A percentile compares a stretch with the other conserved stretches of the same genome.
Evolutionary conservation across 2,113 vertebrate species (phyloP).

Genomic region (Catharus fuscescens): DNA sequence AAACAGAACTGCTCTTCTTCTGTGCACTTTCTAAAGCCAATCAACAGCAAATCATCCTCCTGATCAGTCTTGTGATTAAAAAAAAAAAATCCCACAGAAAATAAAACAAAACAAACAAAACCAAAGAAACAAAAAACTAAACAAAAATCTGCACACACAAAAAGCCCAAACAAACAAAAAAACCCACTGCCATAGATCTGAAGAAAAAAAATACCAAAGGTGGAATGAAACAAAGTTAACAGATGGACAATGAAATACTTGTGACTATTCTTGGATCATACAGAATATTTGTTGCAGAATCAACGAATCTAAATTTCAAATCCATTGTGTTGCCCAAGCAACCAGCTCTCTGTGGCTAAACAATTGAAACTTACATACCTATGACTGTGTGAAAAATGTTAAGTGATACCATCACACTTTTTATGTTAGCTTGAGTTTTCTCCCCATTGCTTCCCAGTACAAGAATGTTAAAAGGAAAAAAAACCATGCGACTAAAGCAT

Average conservation of each 20-base stretch:
- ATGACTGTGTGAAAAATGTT: neutral
- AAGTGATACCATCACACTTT: neutral
- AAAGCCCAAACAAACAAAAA: neutral
- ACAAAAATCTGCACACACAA: neutral
- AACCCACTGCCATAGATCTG: neutral
- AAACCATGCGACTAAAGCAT: neutral
- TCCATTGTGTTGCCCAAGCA: neutral
- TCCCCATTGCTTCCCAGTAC: neutral
- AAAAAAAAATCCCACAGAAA: neutral
- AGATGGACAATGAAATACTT: neutral
- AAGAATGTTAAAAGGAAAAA: neutral
- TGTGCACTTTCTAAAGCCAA: neutral
- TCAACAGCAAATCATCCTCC: neutral
- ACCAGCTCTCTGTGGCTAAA: neutral
- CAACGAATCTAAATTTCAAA: slow-evolving; percentile 7
- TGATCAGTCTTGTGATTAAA: neutral
- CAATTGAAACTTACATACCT: neutral
- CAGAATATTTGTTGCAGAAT: neutral
- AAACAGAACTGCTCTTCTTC: neutral
- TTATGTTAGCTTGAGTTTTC: neutral
- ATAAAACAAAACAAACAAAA: neutral
- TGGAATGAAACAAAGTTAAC: neutral
- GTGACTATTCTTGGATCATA: neutral
- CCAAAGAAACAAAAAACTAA: neutral
- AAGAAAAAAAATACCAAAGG: neutral